Evolutionary conservation across 2,888 invertebrate genomes (phyloP), one percentile per base, ranked within the genome.

Genomic region (Conomelus anceps): DNA sequence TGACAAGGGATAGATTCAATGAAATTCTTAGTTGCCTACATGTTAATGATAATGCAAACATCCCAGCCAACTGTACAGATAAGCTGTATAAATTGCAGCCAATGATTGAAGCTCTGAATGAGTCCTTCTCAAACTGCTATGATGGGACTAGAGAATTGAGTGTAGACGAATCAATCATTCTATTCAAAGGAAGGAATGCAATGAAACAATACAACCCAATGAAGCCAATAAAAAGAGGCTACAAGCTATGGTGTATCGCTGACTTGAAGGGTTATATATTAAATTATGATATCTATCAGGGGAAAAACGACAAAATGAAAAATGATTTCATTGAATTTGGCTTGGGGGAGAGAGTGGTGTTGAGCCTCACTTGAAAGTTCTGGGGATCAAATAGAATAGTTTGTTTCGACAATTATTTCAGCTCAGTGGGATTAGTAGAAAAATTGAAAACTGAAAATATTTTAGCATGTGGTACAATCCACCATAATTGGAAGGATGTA

Each of bases 401-500:
- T 17, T 84, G 63, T 89, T 90, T 90, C 89, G 90, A 90, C 84
- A 90, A 90, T 89, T 90, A 85, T 87, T 90, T 90, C 85, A 86
- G 89, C 20, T 86, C 88, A 23, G 84, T 90, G 11, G 85, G 41
- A 24, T 88, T 90, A 0, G 20, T 90, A 11, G 88, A 90, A 86
- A 89, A 89, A 86, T 88, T 90, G 20, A 86, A 84, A 84, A 41
- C 26, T 0, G 90, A 90, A 85, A 87, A 90, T 23, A 85, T 87
- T 23, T 63, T 89, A 22, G 89, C 90, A 84, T 89, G 90, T 89
- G 90, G 90, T 4, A 90, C 90, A 17, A 90, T 90, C 23, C 84
- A 89, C 23, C 24, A 87, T 87, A 87, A 90, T 23, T 26, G 90
- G 22, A 89, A 88, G 88, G 89, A 34, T 87, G 17, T 90, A 22